Percentiles rank a stretch among this genome's conserved stretches.
Evolutionary conservation across 2,797 vertebrate species (phyloP).

Genomic region (Tapirus indicus): DNA sequence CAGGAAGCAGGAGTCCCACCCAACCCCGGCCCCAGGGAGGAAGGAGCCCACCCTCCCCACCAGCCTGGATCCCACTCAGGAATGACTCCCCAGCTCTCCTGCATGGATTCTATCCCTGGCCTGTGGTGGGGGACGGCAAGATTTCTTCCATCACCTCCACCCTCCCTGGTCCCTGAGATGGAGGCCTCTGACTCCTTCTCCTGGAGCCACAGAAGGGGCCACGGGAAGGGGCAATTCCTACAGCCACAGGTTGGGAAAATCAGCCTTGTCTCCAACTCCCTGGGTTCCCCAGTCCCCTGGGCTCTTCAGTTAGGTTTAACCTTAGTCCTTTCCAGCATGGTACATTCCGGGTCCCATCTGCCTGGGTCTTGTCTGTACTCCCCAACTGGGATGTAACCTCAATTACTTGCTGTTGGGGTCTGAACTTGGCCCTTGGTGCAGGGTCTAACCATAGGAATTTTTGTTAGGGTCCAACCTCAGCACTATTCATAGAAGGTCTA

Average conservation of each 20-base stretch:
- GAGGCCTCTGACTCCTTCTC: not conserved
- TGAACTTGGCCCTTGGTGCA: not conserved
- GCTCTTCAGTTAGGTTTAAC: not conserved
- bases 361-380: not conserved
- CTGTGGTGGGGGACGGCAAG: not conserved
- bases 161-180: not conserved
- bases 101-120: conserved; percentile 42
- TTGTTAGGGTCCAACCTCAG: not conserved
- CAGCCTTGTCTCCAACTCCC: not conserved
- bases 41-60: not conserved
- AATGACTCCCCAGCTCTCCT: not conserved
- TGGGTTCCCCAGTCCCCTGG: no score
- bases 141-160: not conserved
- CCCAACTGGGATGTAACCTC: not conserved
- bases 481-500: not conserved
- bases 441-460: not conserved
- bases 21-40: not conserved
- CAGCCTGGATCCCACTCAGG: not conserved
- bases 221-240: not conserved
- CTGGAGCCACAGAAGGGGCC: not conserved
- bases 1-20: not conserved
- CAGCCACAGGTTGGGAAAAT: accelerated
- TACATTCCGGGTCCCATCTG: no score
- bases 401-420: not conserved
- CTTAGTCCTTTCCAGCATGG: not conserved